phyloP scores from a whole-genome alignment of 2,888 invertebrate species.

The Pollenia labialis region DNA sequence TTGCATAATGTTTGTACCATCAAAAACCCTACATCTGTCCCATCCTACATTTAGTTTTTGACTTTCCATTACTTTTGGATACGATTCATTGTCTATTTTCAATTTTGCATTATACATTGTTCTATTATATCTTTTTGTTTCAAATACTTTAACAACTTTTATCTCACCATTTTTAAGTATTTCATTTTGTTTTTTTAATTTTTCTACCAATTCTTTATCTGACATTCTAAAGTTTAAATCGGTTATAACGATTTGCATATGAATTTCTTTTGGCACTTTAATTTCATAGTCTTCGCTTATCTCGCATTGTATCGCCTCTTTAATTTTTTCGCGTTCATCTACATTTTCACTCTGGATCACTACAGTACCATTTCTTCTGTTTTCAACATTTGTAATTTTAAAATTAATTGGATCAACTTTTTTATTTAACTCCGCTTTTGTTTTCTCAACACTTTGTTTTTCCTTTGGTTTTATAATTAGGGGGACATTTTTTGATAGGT shows the following conservation, averaged over 20 bases:
- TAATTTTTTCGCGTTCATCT: neutral
- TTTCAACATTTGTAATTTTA: too few relatives aligned
- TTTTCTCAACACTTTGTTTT: too few relatives aligned
- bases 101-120: neutral
- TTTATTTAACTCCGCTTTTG: too few relatives aligned
- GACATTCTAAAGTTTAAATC: neutral
- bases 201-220: neutral
- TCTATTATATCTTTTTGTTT: conserved; percentile 5
- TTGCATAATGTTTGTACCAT: neutral
- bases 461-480: too few relatives aligned
- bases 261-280: neutral
- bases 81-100: too few relatives aligned
- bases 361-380: neutral
- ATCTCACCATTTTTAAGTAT: neutral
- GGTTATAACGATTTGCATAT: neutral
- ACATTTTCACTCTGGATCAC: neutral
- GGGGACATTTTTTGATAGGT: too few relatives aligned
- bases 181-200: neutral
- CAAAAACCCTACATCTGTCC: too few relatives aligned
- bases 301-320: too few relatives aligned
- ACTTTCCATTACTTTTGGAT: too few relatives aligned
- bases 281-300: neutral
- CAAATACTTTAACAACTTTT: neutral
- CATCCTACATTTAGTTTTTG: too few relatives aligned
- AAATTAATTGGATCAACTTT: too few relatives aligned